These are phyloP conservation scores for Marmota flaviventris DNA, from an alignment of 2,113 vertebrate species.

Conservation along the genomic window DNA sequence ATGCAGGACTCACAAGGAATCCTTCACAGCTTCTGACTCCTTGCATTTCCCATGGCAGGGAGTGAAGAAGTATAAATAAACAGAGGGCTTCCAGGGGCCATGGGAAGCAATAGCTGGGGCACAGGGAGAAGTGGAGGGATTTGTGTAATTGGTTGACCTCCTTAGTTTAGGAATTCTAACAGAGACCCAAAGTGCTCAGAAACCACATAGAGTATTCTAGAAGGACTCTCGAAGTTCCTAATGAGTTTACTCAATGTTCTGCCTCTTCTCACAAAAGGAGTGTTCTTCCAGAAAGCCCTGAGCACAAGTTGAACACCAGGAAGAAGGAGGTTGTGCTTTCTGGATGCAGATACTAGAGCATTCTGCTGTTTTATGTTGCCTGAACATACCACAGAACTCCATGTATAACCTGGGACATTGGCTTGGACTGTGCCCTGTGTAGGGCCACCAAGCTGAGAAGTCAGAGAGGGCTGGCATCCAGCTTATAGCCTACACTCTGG, in stretches of 20 bases:
- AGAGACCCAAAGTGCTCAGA: neutral
- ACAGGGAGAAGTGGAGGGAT: neutral
- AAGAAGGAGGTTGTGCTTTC: neutral
- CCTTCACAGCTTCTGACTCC: neutral
- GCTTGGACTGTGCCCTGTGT: neutral
- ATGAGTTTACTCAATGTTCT: neutral
- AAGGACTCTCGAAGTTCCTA: neutral
- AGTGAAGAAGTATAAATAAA: neutral
- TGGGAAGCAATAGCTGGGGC: neutral
- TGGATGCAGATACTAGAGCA: neutral
- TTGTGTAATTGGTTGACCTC: neutral
- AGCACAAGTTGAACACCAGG: neutral
- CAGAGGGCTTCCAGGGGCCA: neutral
- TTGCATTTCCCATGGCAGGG: neutral
- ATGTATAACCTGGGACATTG: neutral
- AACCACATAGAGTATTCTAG: neutral
- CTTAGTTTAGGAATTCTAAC: neutral
- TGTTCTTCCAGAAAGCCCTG: neutral
- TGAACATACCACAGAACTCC: neutral
- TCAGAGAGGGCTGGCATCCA: neutral
- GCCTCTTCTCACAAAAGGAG: neutral
- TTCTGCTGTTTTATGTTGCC: neutral
- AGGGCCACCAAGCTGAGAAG: neutral
- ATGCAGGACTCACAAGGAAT: neutral
- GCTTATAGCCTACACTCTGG: too few relatives aligned